Evolutionary conservation across 2,113 vertebrate genomes (phyloP).

Genomic region (Aegithalos caudatus): DNA sequence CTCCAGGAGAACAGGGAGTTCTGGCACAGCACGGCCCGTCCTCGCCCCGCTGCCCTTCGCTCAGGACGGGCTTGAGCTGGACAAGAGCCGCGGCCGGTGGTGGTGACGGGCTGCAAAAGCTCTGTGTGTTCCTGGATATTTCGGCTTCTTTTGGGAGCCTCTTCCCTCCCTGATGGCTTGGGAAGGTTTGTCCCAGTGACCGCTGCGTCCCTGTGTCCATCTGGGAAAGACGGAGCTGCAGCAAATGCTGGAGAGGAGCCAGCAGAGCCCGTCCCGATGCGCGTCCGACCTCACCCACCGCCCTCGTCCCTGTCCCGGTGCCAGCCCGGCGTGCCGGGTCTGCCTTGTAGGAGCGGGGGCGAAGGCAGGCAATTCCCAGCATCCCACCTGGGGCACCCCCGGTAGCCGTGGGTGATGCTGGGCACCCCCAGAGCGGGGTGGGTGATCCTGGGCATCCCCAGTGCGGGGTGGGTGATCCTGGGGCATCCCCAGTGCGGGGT

Average conservation of each 20-base stretch:
- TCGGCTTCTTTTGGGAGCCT: background rate
- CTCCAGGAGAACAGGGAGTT: rapidly evolving
- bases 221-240: background rate
- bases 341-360: background rate
- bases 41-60: rapidly evolving
- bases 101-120: background rate
- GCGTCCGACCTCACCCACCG: background rate
- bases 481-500: background rate
- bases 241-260: background rate
- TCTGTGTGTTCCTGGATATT: background rate
- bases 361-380: background rate
- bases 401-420: background rate
- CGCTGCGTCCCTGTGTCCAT: rapidly evolving
- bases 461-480: background rate
- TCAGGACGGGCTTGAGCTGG: rapidly evolving
- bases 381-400: background rate
- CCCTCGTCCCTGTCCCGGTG: rapidly evolving
- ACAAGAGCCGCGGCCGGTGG: rapidly evolving
- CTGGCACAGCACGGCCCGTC: rapidly evolving
- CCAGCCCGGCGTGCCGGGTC: background rate
- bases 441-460: background rate
- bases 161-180: background rate
- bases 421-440: background rate
- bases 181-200: background rate
- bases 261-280: background rate